Evolutionary conservation across 23 tunicate genomes (phyloP).

Genomic region (Clavelina lepadiformis): DNA sequence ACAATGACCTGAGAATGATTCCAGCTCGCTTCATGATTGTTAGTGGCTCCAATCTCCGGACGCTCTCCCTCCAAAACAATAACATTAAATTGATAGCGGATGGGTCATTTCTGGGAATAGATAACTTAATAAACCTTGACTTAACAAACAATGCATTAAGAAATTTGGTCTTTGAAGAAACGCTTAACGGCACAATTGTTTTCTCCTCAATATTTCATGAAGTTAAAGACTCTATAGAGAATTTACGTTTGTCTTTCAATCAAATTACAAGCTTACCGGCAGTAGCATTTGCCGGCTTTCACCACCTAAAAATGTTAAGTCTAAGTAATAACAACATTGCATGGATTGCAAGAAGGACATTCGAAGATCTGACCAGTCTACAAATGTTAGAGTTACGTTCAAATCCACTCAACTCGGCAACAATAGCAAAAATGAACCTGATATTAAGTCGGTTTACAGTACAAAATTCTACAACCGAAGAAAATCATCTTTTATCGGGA

Average conservation of each 20-base stretch:
- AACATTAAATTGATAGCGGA: constrained; percentile 11
- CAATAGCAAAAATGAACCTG: constrained; percentile 12
- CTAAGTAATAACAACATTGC: constrained; percentile 41
- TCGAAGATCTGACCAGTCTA: constrained; percentile 25
- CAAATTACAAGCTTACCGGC: constrained; percentile 31
- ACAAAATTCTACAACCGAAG: background rate
- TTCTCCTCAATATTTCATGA: constrained; percentile 14
- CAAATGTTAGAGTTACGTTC: constrained; percentile 27
- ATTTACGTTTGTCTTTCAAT: constrained; percentile 42
- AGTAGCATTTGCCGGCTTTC: constrained; percentile 28
- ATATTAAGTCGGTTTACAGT: constrained; percentile 12
- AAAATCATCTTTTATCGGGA: no score
- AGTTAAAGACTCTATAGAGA: constrained; percentile 9
- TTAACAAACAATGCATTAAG: constrained; percentile 36
- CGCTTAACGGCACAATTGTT: background rate
- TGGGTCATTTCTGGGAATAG: constrained; percentile 35
- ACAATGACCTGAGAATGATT: constrained; percentile 18
- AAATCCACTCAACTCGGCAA: constrained; percentile 25
- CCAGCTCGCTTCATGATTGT: constrained; percentile 7
- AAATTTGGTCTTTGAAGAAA: background rate
- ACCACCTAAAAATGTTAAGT: constrained; percentile 22
- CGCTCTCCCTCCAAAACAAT: constrained; percentile 41
- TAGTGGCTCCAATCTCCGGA: constrained; percentile 11
- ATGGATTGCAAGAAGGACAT: constrained; percentile 57
- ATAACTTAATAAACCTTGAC: constrained; percentile 36